Percentiles rank a stretch among this genome's conserved stretches.
phyloP scores from a whole-genome alignment of 2,797 vertebrate species.

The Cottoperca gobio region DNA sequence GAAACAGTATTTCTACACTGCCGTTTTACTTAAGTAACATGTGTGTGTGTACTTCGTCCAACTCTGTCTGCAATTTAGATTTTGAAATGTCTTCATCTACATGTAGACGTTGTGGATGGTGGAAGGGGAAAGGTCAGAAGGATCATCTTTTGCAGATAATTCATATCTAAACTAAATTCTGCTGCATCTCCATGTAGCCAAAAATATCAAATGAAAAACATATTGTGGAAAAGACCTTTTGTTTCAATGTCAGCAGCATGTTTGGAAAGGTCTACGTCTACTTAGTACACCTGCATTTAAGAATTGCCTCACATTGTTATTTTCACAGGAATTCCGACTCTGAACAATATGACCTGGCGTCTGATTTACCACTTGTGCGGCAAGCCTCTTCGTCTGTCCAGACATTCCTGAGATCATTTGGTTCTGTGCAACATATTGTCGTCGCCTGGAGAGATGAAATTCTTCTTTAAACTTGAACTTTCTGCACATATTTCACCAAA shows the following conservation, averaged over 20 bases:
- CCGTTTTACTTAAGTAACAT: too few relatives aligned
- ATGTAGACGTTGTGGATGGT: not conserved
- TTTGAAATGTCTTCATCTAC: not conserved
- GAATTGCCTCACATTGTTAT: not conserved
- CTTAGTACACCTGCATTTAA: not conserved
- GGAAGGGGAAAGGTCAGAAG: not conserved
- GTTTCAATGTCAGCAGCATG: not conserved
- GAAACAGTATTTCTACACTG: too few relatives aligned
- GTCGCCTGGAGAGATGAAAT: not conserved
- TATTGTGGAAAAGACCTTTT: not conserved
- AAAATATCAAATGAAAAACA: not conserved
- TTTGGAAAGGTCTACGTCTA: not conserved
- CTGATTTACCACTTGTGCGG: not conserved
- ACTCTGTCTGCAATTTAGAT: not conserved
- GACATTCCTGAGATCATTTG: slow-evolving; percentile 5
- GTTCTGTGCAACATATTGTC: not conserved
- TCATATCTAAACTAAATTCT: slow-evolving; percentile 19
- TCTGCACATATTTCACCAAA: not conserved
- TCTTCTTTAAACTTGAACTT: not conserved
- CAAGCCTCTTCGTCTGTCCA: not conserved
- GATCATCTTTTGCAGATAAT: not conserved
- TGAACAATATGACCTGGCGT: not conserved
- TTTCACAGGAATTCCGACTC: not conserved
- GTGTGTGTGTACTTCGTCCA: too few relatives aligned
- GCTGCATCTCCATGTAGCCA: not conserved